Conservation (phyloP, 2,888 invertebrate species). For the Hypsopygia costalis region DNA sequence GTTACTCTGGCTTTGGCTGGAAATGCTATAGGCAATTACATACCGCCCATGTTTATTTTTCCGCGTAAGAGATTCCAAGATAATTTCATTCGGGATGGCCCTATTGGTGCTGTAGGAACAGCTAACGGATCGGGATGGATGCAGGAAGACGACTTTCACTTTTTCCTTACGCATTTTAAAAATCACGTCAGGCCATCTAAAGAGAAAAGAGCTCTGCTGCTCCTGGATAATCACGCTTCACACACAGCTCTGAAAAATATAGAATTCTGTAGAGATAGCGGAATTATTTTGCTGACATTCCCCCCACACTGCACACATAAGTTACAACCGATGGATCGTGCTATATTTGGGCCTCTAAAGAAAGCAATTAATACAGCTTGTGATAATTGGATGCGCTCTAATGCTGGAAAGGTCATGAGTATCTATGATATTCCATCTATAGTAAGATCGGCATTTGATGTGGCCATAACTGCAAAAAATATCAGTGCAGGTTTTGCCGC, state of each 20-base stretch:
- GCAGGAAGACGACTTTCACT: conserved; percentile 28
- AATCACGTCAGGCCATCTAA: no score
- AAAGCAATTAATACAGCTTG: not conserved
- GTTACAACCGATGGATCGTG: not conserved
- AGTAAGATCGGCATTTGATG: not conserved
- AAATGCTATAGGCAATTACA: no score
- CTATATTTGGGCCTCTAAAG: not conserved
- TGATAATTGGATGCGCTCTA: not conserved
- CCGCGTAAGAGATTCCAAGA: no score
- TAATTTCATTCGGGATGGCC: conserved; percentile 37
- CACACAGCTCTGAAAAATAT: no score
- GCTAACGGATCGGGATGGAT: conserved; percentile 39
- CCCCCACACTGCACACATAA: not conserved
- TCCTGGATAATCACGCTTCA: no score
- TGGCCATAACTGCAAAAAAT: not conserved
- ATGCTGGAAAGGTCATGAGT: not conserved
- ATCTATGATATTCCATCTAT: not conserved
- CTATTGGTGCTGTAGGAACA: conserved; percentile 36
- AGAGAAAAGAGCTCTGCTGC: no score
- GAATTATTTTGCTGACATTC: no score
- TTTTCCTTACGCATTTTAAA: no score
- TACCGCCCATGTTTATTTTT: no score
- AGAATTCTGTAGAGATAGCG: no score
- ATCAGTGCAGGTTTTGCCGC: not conserved
- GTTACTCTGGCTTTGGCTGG: no score